These are phyloP conservation scores for Ctenosaura bakeri DNA, from an alignment of 2,797 vertebrate species.

Conservation along the genomic window DNA sequence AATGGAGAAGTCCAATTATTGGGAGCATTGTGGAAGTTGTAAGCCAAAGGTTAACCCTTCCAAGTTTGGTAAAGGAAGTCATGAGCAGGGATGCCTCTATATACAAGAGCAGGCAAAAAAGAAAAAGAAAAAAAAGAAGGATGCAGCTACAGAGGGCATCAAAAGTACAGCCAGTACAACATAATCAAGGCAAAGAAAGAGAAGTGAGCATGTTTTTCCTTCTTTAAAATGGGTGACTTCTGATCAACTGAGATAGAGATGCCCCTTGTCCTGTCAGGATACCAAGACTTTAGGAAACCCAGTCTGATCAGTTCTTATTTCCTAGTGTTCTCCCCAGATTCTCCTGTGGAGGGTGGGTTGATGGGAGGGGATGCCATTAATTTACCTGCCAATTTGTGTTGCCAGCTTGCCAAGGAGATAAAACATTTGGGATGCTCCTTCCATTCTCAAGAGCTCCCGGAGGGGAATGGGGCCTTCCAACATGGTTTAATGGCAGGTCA, in stretches of 20 bases:
- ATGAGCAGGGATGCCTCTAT: neutral
- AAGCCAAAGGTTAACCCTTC: too few species aligned
- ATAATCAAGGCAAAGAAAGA: neutral
- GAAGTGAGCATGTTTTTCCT: neutral
- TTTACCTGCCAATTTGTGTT: neutral
- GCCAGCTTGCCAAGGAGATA: constrained; percentile 12
- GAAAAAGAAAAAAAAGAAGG: neutral
- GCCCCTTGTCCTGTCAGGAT: neutral
- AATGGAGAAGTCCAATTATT: too few species aligned
- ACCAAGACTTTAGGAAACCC: neutral
- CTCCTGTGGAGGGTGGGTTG: too few species aligned
- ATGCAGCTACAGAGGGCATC: neutral
- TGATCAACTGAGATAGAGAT: neutral
- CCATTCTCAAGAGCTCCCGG: neutral
- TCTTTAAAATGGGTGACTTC: neutral
- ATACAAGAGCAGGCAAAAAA: neutral
- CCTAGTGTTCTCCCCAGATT: too few species aligned
- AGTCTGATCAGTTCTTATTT: neutral
- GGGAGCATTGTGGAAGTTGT: too few species aligned
- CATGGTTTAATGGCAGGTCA: constrained; percentile 44
- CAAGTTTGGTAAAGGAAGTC: neutral
- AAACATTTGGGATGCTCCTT: constrained; percentile 16
- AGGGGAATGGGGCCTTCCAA: constrained; percentile 6
- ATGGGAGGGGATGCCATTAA: neutral
- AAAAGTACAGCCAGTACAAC: neutral